Percentiles rank a stretch among this genome's conserved stretches.
phyloP scores from a whole-genome alignment of 2,113 vertebrate species.

The Miniopterus natalensis region DNA sequence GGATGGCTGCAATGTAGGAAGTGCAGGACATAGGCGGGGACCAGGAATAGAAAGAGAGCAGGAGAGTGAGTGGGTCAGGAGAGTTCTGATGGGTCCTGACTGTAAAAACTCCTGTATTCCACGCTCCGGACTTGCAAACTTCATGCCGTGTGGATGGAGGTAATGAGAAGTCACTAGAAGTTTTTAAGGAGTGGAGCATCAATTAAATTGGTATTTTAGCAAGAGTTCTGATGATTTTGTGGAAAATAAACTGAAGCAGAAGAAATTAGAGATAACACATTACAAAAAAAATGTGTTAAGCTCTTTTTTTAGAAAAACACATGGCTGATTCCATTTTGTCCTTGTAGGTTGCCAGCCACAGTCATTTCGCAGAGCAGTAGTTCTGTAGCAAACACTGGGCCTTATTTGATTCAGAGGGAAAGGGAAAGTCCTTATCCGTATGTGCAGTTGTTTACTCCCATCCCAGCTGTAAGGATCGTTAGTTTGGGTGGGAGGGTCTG shows the following conservation, averaged over 20 bases:
- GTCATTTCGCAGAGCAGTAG: background rate
- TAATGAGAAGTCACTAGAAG: background rate
- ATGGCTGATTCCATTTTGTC: background rate
- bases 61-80: background rate
- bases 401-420: background rate
- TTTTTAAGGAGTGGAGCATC: background rate
- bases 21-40: background rate
- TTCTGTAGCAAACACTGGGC: background rate
- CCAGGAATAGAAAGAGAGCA: background rate
- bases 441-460: background rate
- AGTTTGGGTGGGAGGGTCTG: background rate
- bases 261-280: background rate
- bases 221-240: background rate
- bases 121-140: background rate
- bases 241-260: background rate
- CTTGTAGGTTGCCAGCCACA: background rate
- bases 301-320: background rate
- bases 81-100: background rate
- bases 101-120: background rate
- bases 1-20: background rate
- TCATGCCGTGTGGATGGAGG: too few species aligned
- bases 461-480: background rate
- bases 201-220: constrained; percentile 11
- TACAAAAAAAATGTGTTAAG: background rate
- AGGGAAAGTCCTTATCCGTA: background rate